Evolutionary conservation across 2,797 vertebrate genomes (phyloP).

Genomic region (Acrossocheilus wenchowensis): DNA sequence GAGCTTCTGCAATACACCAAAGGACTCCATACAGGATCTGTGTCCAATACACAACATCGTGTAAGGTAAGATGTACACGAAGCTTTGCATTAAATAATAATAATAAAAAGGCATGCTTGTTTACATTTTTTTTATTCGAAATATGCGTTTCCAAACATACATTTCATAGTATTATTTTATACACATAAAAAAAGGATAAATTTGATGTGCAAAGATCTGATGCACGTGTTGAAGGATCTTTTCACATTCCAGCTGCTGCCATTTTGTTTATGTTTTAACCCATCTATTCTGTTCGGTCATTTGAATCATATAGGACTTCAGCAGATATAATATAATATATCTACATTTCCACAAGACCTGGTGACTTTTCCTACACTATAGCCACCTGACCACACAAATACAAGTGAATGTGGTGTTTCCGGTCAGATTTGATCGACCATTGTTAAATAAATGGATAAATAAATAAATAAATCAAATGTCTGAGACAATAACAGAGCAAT

Average conservation of each 20-base stretch:
- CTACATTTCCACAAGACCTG: not conserved
- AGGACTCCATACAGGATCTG: not conserved
- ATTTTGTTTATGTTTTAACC: slow-evolving; percentile 17
- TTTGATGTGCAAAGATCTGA: not conserved
- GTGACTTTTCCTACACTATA: not conserved
- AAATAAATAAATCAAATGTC: no score
- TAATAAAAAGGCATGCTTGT: no score
- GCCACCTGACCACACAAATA: not conserved
- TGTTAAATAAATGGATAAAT: not conserved
- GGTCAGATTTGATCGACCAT: not conserved
- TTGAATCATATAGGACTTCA: not conserved
- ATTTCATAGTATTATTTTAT: not conserved
- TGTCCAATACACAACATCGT: not conserved
- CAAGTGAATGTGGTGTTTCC: not conserved
- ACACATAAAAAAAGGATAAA: not conserved
- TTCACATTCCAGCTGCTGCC: slow-evolving; percentile 15
- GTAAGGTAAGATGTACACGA: slow-evolving; percentile 9
- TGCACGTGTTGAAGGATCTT: slow-evolving; percentile 14
- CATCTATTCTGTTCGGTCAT: not conserved
- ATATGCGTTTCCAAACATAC: not conserved
- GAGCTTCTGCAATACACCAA: not conserved
- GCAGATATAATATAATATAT: not conserved
- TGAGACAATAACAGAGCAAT: not conserved
- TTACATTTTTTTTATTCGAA: no score
- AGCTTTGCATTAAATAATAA: not conserved